Evolutionary conservation across 1,140 invertebrate genomes (phyloP).

Genomic region (Araneus ventricosus): DNA sequence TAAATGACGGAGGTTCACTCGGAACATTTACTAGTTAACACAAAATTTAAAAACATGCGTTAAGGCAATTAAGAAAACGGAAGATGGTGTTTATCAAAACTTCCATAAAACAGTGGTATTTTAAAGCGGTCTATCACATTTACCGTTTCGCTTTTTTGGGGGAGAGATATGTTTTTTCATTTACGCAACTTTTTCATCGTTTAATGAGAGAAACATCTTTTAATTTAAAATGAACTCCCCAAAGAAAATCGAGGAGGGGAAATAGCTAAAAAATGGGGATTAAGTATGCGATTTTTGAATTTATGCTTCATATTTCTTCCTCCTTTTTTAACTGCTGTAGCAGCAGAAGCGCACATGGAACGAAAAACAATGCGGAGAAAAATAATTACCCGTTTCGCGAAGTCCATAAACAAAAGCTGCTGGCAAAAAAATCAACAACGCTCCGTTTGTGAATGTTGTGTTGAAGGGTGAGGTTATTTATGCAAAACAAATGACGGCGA

Average conservation of each 20-base stretch:
- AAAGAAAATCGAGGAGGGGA: not conserved
- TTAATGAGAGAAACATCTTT: constrained; percentile 26
- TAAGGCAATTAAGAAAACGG: not conserved
- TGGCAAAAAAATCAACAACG: constrained; percentile 9
- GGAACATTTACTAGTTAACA: too few relatives aligned
- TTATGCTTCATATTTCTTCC: not conserved
- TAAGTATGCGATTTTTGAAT: not conserved
- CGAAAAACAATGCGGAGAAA: constrained; percentile 9
- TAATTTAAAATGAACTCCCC: constrained; percentile 36
- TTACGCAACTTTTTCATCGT: not conserved
- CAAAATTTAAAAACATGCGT: not conserved
- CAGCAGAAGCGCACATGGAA: not conserved
- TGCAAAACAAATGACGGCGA: constrained; percentile 59
- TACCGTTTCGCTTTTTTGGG: not conserved
- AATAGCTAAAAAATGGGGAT: constrained; percentile 15
- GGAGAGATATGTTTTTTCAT: not conserved
- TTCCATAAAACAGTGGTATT: not conserved
- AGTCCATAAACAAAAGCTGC: constrained; percentile 25
- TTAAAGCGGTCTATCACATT: not conserved
- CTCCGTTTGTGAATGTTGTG: constrained; percentile 29
- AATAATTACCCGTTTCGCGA: constrained; percentile 29
- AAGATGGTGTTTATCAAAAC: not conserved
- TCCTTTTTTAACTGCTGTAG: not conserved
- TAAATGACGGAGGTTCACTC: too few relatives aligned
- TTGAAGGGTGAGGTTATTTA: constrained; percentile 49